phyloP scores from a whole-genome alignment of 2,113 vertebrate species.

The Pelecanoides urinatrix region DNA sequence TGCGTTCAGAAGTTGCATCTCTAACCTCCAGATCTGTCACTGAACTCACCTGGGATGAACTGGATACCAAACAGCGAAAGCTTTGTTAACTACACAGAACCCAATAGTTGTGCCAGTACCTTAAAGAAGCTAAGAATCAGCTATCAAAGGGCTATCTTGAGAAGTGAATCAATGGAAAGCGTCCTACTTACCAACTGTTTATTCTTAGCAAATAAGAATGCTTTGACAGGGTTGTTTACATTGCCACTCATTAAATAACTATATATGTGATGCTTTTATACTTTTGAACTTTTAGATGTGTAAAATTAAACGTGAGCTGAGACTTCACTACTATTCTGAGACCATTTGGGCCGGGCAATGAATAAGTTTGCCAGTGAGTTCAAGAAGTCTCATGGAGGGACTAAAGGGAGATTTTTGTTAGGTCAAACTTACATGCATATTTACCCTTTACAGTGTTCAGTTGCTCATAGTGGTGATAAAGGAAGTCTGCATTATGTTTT shows the following conservation, averaged over 20 bases:
- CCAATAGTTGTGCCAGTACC: neutral
- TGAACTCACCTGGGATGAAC: slow-evolving; percentile 11
- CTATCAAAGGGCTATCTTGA: neutral
- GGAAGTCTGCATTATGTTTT: neutral
- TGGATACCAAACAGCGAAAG: neutral
- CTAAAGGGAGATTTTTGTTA: slow-evolving; percentile 1
- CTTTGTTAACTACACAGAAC: neutral
- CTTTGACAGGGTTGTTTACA: neutral
- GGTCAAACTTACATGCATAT: neutral
- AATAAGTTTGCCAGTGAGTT: neutral
- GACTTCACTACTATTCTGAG: neutral
- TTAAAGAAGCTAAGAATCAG: neutral
- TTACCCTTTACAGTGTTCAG: neutral
- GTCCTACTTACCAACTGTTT: neutral
- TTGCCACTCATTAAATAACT: neutral
- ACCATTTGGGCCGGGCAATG: neutral
- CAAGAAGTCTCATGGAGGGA: neutral
- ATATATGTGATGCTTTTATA: neutral
- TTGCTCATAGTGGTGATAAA: neutral
- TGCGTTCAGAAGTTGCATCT: slow-evolving; percentile 2
- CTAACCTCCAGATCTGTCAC: neutral
- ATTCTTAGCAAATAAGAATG: neutral
- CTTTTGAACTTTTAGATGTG: neutral
- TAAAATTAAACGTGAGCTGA: neutral
- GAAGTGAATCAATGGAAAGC: neutral